Evolutionary conservation across 1,140 invertebrate species (phyloP).

Genomic region (Monochamus saltuarius): DNA sequence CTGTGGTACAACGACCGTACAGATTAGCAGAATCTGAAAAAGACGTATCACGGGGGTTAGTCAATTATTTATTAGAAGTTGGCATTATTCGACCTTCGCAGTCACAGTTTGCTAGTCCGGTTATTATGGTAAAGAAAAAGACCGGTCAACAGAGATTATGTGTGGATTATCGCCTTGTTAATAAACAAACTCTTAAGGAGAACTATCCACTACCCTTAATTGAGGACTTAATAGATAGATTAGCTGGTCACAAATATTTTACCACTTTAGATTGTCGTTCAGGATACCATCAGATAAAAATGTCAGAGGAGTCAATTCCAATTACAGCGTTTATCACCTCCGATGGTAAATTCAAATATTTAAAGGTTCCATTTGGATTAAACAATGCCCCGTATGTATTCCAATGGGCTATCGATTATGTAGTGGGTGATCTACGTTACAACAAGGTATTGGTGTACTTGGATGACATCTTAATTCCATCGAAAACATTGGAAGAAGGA

Average conservation of each 20-base stretch:
- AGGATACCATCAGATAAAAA: constrained; percentile 42
- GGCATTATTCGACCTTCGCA: constrained; percentile 21
- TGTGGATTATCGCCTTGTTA: constrained; percentile 48
- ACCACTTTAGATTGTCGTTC: constrained; percentile 37
- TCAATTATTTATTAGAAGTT: constrained; percentile 8
- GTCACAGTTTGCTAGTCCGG: constrained; percentile 42
- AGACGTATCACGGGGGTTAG: not conserved
- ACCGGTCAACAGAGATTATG: constrained; percentile 43
- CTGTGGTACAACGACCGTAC: not conserved
- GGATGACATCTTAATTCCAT: not conserved
- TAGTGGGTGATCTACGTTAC: not conserved
- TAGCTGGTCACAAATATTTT: constrained; percentile 38
- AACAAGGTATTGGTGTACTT: not conserved
- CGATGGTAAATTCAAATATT: constrained; percentile 38
- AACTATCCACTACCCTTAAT: constrained; percentile 34
- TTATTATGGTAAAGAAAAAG: constrained; percentile 46
- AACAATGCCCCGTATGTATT: constrained; percentile 32
- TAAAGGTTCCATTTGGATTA: constrained; percentile 39
- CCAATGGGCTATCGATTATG: constrained; percentile 12
- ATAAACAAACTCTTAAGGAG: constrained; percentile 19
- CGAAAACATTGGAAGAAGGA: not conserved
- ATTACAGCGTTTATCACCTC: constrained; percentile 35
- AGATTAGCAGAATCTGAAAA: not conserved
- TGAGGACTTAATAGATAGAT: constrained; percentile 49
- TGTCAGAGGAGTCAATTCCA: constrained; percentile 34